A percentile compares a stretch with the other conserved stretches of the same genome.
These are phyloP conservation scores for Drosophila heteroneura DNA, from an alignment of 2,888 invertebrate genomes.

Conservation along the genomic window DNA sequence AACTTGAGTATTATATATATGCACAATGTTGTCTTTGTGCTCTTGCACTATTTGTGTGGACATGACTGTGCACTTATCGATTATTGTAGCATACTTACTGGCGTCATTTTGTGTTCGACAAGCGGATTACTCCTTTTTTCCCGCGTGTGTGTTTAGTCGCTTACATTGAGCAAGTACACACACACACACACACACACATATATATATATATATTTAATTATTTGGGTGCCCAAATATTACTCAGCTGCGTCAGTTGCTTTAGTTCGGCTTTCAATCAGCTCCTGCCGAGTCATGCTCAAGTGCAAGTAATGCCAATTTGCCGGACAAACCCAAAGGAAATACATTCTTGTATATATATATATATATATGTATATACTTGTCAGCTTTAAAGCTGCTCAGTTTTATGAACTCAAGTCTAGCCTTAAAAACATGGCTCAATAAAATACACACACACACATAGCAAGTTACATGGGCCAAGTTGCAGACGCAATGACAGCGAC, in stretches of 20 bases:
- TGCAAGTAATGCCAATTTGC: constrained; percentile 73
- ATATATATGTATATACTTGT: neutral
- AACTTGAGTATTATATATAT: neutral
- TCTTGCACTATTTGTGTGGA: neutral
- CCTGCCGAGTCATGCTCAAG: constrained; percentile 54
- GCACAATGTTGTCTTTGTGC: neutral
- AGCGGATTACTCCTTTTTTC: constrained; percentile 38
- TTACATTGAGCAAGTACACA: constrained; percentile 9
- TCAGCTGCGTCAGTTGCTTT: constrained; percentile 14
- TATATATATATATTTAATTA: neutral
- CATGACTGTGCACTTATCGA: constrained; percentile 63
- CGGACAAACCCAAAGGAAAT: constrained; percentile 23
- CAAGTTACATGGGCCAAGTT: constrained; percentile 29
- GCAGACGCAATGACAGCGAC: constrained; percentile 69
- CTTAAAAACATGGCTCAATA: constrained; percentile 26
- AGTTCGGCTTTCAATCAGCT: constrained; percentile 22
- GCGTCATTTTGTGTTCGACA: constrained; percentile 59
- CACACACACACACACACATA: neutral
- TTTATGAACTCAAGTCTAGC: constrained; percentile 50
- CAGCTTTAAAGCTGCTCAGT: constrained; percentile 24
- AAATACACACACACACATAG: constrained; percentile 12
- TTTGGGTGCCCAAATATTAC: constrained; percentile 30
- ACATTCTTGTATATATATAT: neutral
- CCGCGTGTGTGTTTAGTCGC: neutral
- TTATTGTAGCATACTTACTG: constrained; percentile 77